phyloP scores from a whole-genome alignment of 1,140 invertebrate species.

The Cotesia typhae region DNA sequence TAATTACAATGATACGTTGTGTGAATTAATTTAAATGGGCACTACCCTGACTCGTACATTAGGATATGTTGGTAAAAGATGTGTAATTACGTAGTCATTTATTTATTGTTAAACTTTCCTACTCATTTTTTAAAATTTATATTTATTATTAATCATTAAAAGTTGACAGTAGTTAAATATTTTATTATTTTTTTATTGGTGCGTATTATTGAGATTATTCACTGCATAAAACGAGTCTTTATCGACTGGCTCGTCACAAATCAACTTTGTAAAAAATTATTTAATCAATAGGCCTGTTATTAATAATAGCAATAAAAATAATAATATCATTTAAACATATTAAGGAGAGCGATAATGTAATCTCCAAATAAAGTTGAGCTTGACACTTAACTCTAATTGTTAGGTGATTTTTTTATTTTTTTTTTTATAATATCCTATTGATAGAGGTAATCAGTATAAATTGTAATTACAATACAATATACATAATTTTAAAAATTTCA shows the following conservation, averaged over 20 bases:
- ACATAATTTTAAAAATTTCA: conserved; percentile 49
- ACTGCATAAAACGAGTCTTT: conserved; percentile 36
- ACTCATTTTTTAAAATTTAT: conserved; percentile 48
- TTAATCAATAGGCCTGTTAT: conserved; percentile 40
- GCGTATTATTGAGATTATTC: conserved; percentile 58
- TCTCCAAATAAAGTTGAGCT: conserved; percentile 59
- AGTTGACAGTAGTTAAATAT: conserved; percentile 43
- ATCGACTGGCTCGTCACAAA: not conserved
- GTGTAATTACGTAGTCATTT: conserved; percentile 56
- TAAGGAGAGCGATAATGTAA: not conserved
- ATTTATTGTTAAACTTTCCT: conserved; percentile 55
- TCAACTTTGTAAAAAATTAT: conserved; percentile 14
- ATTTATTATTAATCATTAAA: conserved; percentile 47
- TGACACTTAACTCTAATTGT: conserved; percentile 54
- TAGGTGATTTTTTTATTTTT: conserved; percentile 49
- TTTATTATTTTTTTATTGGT: conserved; percentile 43
- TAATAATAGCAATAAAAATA: conserved; percentile 21
- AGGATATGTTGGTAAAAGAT: conserved; percentile 64
- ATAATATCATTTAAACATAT: conserved; percentile 26
- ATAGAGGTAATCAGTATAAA: conserved; percentile 62
- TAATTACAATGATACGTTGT: conserved; percentile 33
- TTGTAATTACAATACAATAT: conserved; percentile 64
- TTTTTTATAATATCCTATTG: conserved; percentile 49
- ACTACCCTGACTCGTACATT: conserved; percentile 57
- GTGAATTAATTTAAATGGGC: conserved; percentile 28